Evolutionary conservation across 2,888 invertebrate genomes (phyloP), one percentile per base, ranked within the genome.

Genomic region (Globia sparganii): DNA sequence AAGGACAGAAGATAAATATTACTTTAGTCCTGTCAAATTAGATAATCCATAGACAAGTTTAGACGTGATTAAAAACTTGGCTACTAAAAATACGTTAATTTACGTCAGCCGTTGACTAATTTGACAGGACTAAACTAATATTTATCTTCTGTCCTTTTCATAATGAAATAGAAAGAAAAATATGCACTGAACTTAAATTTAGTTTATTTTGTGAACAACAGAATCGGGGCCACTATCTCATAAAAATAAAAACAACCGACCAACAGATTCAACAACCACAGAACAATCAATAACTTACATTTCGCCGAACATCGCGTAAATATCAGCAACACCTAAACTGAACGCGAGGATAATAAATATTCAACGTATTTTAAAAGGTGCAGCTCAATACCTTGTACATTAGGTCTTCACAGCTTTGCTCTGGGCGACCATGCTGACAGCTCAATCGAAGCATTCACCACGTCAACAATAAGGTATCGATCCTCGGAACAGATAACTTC

Each of bases 391-490:
- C 86, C 80, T 73, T 75, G 83, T 87, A 88, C 80, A 81, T 87
- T 88, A 87, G 87, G 88, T 87, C 87, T 85, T 88, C 88, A 88
- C 86, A 72, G 86, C 80, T 83, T 72, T 78, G 81, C 81, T 79
- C 83, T 67, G 83, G 80, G 80, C 80, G 83, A 83, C 83, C 86
- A 83, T 25, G 70, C 49, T 86, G 90, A 90, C 90, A 91, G 90
- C 89, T 90, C 90, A 89, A 90, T 90, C 91, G 90, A 75, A 86
- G 88, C 91, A 88, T 90, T 90, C 87, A 87, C 85, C 83, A 89
- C 87, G 90, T 90, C 90, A 90, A 87, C 87, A 84, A 84, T 87
- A 88, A 87, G 83, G 77, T 87, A 87, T 88, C 83, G 86, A 81
- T 87, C 79, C 75, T 71, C 62, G 15, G 37, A 34, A 61, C 49